phyloP scores from a whole-genome alignment of 2,113 vertebrate species.

The Hylia prasina region DNA sequence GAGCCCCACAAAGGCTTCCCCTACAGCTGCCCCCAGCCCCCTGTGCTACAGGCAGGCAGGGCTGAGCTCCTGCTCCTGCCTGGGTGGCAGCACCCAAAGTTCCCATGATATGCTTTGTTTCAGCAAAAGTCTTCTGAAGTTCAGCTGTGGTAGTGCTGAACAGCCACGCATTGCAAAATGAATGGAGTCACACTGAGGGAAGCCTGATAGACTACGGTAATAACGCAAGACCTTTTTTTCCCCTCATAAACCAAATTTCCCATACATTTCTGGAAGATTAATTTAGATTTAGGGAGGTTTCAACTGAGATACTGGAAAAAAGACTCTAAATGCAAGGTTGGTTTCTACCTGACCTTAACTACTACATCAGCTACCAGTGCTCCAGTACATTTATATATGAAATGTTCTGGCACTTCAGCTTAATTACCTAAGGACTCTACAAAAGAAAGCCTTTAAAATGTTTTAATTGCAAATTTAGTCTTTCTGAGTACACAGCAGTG shows the following conservation, averaged over 20 bases:
- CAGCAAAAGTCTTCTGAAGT: neutral
- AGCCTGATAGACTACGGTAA: slow-evolving; percentile 14
- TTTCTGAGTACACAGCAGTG: slow-evolving; percentile 39
- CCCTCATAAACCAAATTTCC: slow-evolving; percentile 49
- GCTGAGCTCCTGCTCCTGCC: neutral
- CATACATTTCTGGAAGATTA: slow-evolving; percentile 45
- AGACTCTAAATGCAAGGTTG: slow-evolving; percentile 24
- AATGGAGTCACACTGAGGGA: neutral
- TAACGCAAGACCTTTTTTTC: slow-evolving; percentile 20
- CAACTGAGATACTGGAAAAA: slow-evolving; percentile 8
- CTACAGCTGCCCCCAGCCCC: neutral
- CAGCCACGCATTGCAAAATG: neutral
- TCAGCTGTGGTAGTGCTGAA: neutral
- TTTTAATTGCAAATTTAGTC: slow-evolving; percentile 46
- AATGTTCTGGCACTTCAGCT: slow-evolving; percentile 15
- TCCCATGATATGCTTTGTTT: neutral
- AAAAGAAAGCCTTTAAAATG: slow-evolving; percentile 39
- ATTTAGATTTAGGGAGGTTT: slow-evolving; percentile 31
- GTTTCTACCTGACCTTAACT: slow-evolving; percentile 43
- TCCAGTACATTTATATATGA: slow-evolving; percentile 9
- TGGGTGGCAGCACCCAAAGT: rapidly evolving
- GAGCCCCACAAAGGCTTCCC: neutral
- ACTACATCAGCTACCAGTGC: slow-evolving; percentile 11
- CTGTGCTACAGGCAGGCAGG: neutral
- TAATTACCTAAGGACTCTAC: slow-evolving; percentile 44